Conservation (phyloP, 2,113 vertebrate species). For the Podarcis cretensis region DNA sequence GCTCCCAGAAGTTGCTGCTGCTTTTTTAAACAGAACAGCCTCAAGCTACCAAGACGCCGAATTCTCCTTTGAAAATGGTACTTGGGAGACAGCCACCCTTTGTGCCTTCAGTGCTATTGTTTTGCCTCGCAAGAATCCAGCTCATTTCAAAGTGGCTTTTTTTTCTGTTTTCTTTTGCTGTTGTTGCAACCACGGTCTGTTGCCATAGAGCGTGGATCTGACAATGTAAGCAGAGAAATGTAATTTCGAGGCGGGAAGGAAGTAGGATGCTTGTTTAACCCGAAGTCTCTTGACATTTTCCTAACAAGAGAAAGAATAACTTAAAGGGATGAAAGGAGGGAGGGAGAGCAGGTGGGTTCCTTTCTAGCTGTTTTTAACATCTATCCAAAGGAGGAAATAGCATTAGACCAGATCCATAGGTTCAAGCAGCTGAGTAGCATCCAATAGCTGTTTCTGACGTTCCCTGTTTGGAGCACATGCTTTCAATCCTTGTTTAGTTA, state of each 20-base stretch:
- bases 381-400: neutral
- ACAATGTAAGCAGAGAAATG: constrained; percentile 5
- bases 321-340: neutral
- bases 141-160: neutral
- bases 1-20: neutral
- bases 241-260: neutral
- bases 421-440: neutral
- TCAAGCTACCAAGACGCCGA: neutral
- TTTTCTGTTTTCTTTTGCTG: constrained; percentile 2
- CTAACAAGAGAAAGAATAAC: neutral
- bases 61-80: neutral
- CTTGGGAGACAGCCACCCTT: neutral
- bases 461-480: neutral
- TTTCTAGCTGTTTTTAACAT: neutral
- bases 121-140: neutral
- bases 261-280: neutral
- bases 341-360: neutral
- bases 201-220: neutral
- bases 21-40: neutral
- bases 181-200: neutral
- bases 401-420: neutral
- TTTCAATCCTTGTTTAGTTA: neutral
- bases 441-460: neutral
- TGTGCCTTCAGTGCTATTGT: neutral
- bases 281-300: neutral